Evolutionary conservation across 2,888 invertebrate genomes (phyloP).

Genomic region (Drosophila monieri): DNA sequence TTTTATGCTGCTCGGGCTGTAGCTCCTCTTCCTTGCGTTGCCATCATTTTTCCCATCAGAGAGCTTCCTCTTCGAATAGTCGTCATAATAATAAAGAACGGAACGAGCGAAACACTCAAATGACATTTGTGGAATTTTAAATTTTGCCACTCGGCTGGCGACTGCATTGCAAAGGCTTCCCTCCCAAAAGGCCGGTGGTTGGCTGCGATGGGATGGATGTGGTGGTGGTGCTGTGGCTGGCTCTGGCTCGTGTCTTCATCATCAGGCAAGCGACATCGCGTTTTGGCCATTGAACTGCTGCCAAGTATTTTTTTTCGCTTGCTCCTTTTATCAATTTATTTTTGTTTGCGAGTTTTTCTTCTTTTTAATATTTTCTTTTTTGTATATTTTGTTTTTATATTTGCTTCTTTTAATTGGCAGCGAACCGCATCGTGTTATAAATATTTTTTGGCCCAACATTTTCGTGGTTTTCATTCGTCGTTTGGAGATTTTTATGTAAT

Average conservation of each 20-base stretch:
- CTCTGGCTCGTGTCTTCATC: constrained; percentile 40
- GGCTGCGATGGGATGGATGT: constrained; percentile 1
- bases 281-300: constrained; percentile 81
- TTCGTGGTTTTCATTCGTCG: constrained; percentile 58
- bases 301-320: constrained; percentile 68
- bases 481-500: constrained; percentile 51
- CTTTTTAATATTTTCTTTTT: constrained; percentile 5
- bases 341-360: constrained; percentile 27
- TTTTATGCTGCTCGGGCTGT: neutral
- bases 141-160: constrained; percentile 42
- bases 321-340: constrained; percentile 45
- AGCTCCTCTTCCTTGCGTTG: neutral
- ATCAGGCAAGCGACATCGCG: constrained; percentile 1
- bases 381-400: constrained; percentile 15
- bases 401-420: constrained; percentile 57
- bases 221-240: neutral
- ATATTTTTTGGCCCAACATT: constrained; percentile 57
- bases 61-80: constrained; percentile 30
- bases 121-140: constrained; percentile 78
- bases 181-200: constrained; percentile 24
- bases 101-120: constrained; percentile 58
- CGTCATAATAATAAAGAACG: constrained; percentile 42
- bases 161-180: constrained; percentile 51
- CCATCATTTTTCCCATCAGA: constrained; percentile 1
- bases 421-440: constrained; percentile 57